Evolutionary conservation across 2,888 invertebrate genomes (phyloP), one percentile per base, ranked within the genome.

Genomic region (Stenchaetothrips biformis): DNA sequence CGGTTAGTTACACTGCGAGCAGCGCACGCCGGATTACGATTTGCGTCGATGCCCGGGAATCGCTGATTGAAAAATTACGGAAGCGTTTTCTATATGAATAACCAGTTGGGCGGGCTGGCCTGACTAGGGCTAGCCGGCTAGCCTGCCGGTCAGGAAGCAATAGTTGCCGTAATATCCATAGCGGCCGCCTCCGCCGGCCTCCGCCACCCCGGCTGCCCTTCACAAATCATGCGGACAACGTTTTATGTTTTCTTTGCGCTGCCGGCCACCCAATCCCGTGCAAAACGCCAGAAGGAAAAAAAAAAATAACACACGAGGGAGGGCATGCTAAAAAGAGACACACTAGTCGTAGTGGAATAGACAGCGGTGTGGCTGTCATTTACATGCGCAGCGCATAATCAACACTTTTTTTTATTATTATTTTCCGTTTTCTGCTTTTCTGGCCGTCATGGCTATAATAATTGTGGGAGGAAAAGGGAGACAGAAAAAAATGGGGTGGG

Each of bases 31-130:
- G 59, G 18, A 59, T 59, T 59, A 59, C 18, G 59, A 59, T 59
- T 59, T 18, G 59, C 37, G 37, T 4, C 37, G 37, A 37, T 37
- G 37, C 37, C 37, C 37, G 18, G 25, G 67, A 21, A 74, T 74
- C 67, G 67, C 67, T 74, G 67, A 74, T 74, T 74, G 67, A 74
- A 74, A 74, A 74, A 74, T 74, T 74, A 74, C 67, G 67, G 67
- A 74, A 74, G 67, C 67, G 67, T 74, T 74, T 74, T 74, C 67
- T 74, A n/a, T 21, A 74, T 74, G 67, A 74, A 74, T 74, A 74
- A 74, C 67, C 67, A 74, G 67, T 74, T 74, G 13, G 59, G 59
- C 59, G 59, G 59, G 59, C 59, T 59, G 16, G 59, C 16, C 59
- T 9, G 59, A 37, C 37, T 37, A 37, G 37, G 37, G 37, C n/a